Evolutionary conservation across 1,140 invertebrate species (phyloP).

Genomic region (Bombus difficillimus): DNA sequence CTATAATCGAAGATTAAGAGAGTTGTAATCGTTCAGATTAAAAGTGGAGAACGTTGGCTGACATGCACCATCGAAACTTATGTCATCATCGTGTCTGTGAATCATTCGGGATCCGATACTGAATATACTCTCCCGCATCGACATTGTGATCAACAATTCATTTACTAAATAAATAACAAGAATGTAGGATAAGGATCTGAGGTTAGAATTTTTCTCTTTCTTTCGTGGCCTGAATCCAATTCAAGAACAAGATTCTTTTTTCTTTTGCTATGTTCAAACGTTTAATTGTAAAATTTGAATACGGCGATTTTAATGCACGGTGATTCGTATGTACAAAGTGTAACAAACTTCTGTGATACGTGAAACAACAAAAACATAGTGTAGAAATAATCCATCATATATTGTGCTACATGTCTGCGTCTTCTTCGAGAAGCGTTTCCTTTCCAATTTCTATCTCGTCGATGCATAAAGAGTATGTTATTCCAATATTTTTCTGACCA

Average conservation of each 20-base stretch:
- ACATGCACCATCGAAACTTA: slow-evolving; percentile 22
- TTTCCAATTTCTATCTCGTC: slow-evolving; percentile 74
- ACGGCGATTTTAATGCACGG: not conserved
- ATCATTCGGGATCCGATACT: slow-evolving; percentile 21
- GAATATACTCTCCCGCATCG: slow-evolving; percentile 28
- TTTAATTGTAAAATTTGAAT: not conserved
- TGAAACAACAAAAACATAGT: not conserved
- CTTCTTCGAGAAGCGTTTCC: slow-evolving; percentile 39
- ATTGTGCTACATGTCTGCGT: not conserved
- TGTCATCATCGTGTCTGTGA: not conserved
- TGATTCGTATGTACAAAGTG: slow-evolving; percentile 44
- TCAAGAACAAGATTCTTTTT: not conserved
- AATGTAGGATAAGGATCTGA: not conserved
- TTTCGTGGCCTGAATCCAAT: not conserved
- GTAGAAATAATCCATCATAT: not conserved
- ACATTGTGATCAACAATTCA: slow-evolving; percentile 14
- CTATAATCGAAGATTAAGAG: slow-evolving; percentile 38
- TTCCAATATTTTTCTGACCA: slow-evolving; percentile 76
- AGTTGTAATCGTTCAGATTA: not conserved
- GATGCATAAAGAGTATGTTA: slow-evolving; percentile 75
- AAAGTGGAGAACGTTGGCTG: too few species aligned
- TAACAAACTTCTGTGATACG: slow-evolving; percentile 19
- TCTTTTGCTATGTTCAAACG: slow-evolving; percentile 24
- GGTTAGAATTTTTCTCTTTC: slow-evolving; percentile 3
- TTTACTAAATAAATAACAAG: not conserved